Base-by-base conservation (phyloP, 1,140 invertebrate species). In the Acromyrmex heyeri region DNA sequence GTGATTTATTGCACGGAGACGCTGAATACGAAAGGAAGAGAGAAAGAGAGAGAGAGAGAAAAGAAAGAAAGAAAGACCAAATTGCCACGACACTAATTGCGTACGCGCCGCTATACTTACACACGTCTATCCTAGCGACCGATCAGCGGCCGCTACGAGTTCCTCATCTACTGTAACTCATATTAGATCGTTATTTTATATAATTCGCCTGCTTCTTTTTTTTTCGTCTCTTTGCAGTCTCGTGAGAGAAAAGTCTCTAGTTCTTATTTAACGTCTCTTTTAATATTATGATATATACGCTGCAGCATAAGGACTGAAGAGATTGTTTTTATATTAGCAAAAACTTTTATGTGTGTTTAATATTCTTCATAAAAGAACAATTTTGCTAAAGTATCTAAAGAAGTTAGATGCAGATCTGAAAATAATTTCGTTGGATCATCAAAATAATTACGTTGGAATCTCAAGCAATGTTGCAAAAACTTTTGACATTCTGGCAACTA, bases 41-140 rank as follows among this genome's bases (percentile, higher is more conserved):
- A 70, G 30, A 3, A 0, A 30, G 30, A 30, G 30, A 30, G 30
- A 30, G 30, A 30, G 30, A 3, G 30, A 30, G 30, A 30, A 30
- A 4, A 30, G 3, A 30, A 55, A 85, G 57, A 53, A 24, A 86
- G 34, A 44, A 38, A 14, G 62, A 73, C 50, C 48, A 87, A 87
- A 87, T 87, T 87, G 82, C 86, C 65, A 73, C 69, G 73, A 67
- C 87, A 73, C 85, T 88, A 88, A 88, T 88, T 88, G 85, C 83
- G 87, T 59, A 86, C 73, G 75, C 83, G 53, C 27, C 55, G 87
- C 85, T 88, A 81, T 73, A 70, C 72, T 78, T 87, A 73, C 55
- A 53, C 53, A 78, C 72, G 48, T 61, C 24, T 73, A 57, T 72
- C 55, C 72, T 83, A 61, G 38, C 38, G 62, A n/a, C 53, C 76